These are phyloP conservation scores for Sycophaga agraensis DNA, from an alignment of 1,140 invertebrate species.

Conservation along the genomic window DNA sequence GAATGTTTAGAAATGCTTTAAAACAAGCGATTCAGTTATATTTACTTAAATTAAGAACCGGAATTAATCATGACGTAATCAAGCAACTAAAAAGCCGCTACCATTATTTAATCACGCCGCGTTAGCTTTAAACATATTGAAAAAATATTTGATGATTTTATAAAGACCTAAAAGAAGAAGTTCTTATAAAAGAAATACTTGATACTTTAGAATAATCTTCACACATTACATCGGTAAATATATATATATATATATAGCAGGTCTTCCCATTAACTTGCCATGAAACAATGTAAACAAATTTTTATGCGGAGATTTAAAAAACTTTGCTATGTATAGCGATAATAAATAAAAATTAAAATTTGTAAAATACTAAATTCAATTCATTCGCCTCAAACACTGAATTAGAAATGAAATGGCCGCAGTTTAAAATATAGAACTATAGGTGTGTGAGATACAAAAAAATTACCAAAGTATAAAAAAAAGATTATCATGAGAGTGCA, in stretches of 20 bases:
- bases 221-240: background rate
- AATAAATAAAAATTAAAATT: too few species aligned
- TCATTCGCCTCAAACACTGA: too few species aligned
- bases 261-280: constrained; percentile 14
- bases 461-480: too few species aligned
- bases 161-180: background rate
- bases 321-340: too few species aligned
- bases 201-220: background rate
- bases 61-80: background rate
- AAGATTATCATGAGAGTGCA: too few species aligned
- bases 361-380: too few species aligned
- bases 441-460: too few species aligned
- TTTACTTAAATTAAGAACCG: background rate
- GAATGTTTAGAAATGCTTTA: constrained; percentile 4
- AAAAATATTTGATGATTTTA: constrained; percentile 1
- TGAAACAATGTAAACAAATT: too few species aligned
- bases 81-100: background rate
- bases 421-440: too few species aligned
- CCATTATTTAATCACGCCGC: background rate
- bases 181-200: background rate
- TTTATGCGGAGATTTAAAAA: too few species aligned
- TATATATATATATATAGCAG: constrained; percentile 15
- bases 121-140: background rate
- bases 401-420: too few species aligned
- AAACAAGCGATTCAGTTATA: background rate